These are phyloP conservation scores for Amiota communis DNA, from an alignment of 2,888 invertebrate genomes.

Conservation along the genomic window DNA sequence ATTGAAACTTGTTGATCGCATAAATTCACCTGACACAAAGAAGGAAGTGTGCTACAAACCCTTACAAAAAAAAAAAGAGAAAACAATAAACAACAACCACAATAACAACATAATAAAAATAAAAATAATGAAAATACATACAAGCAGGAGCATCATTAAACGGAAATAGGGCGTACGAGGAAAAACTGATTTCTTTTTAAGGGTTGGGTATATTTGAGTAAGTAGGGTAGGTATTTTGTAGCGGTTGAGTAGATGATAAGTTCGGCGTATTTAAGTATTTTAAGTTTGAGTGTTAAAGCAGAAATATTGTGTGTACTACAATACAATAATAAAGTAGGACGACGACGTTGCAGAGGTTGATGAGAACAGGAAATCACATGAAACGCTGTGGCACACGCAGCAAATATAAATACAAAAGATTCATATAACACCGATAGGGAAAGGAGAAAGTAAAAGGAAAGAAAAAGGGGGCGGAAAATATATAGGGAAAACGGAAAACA, in stretches of 20 bases:
- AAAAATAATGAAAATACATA: conserved; percentile 7
- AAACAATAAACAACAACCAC: conserved; percentile 40
- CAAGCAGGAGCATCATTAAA: neutral
- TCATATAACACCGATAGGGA: no score
- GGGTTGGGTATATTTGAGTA: neutral
- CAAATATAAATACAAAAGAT: neutral
- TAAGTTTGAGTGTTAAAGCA: neutral
- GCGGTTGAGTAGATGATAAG: no score
- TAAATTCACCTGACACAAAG: conserved; percentile 55
- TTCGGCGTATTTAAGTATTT: no score
- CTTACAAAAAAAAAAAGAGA: conserved; percentile 53
- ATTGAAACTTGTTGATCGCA: conserved; percentile 63
- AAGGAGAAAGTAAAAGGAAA: no score
- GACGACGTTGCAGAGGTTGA: neutral
- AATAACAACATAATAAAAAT: conserved; percentile 34
- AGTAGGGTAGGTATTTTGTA: neutral
- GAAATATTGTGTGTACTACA: no score
- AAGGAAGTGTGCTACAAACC: conserved; percentile 56
- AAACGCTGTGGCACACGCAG: neutral
- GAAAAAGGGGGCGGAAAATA: no score
- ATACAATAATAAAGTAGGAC: neutral
- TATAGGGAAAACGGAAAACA: no score
- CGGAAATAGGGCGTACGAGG: neutral
- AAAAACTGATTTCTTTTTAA: neutral
- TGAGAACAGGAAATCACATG: neutral